These are phyloP conservation scores for Oreocharis arfaki DNA, from an alignment of 2,113 vertebrate genomes.

Conservation along the genomic window DNA sequence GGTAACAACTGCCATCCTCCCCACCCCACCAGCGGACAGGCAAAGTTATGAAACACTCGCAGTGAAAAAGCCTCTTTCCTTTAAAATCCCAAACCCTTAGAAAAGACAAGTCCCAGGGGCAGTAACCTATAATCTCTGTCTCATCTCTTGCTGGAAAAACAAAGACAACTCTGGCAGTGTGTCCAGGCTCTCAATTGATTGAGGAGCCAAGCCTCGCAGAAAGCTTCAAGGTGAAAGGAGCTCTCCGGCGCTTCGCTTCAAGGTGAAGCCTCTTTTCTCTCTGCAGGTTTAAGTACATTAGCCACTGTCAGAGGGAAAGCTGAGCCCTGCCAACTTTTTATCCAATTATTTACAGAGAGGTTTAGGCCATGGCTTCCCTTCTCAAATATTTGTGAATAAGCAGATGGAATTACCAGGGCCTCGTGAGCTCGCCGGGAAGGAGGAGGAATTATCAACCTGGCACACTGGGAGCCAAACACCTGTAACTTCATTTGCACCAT, in stretches of 20 bases:
- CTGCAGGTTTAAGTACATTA: not conserved
- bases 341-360: not conserved
- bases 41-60: not conserved
- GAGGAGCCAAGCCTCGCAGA: not conserved
- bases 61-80: not conserved
- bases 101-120: not conserved
- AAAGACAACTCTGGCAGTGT: not conserved
- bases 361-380: not conserved
- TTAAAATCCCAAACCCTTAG: not conserved
- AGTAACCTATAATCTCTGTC: not conserved
- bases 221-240: constrained; percentile 25
- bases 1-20: not conserved
- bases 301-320: not conserved
- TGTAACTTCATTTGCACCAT: not conserved
- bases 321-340: not conserved
- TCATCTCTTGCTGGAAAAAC: constrained; percentile 5
- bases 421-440: not conserved
- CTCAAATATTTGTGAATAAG: constrained; percentile 56
- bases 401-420: not conserved
- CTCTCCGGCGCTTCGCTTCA: not conserved
- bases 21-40: not conserved
- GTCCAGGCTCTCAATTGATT: not conserved
- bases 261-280: not conserved
- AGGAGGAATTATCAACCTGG: not conserved
- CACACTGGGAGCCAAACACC: not conserved